Evolutionary conservation across 1,140 invertebrate genomes (phyloP).

Genomic region (Microplitis mediator): DNA sequence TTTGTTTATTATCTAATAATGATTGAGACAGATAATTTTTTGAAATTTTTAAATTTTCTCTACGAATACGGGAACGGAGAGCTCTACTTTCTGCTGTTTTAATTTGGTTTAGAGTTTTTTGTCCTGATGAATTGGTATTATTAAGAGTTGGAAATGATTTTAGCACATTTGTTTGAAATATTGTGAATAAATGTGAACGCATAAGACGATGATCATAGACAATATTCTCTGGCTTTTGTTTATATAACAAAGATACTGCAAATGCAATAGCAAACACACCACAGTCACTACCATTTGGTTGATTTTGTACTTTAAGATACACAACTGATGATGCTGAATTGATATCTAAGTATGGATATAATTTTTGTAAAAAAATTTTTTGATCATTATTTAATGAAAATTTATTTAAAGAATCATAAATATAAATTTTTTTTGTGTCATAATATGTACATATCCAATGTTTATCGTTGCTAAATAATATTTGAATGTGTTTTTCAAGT

Average conservation of each 20-base stretch:
- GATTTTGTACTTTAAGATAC: constrained; percentile 16
- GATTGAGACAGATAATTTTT: no score
- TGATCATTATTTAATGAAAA: not conserved
- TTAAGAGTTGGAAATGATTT: not conserved
- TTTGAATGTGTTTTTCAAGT: constrained; percentile 2
- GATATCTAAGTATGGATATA: constrained; percentile 10
- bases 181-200: not conserved
- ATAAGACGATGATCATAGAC: not conserved
- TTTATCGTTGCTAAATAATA: not conserved
- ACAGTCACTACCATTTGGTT: constrained; percentile 16
- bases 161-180: not conserved
- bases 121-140: no score
- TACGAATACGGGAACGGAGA: no score
- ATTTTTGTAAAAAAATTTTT: not conserved
- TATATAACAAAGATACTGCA: constrained; percentile 11
- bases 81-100: no score
- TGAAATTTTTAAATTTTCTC: no score
- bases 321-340: not conserved
- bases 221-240: not conserved
- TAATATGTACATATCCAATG: constrained; percentile 23
- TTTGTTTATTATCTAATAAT: no score
- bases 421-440: constrained; percentile 2
- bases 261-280: constrained; percentile 21
- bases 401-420: constrained; percentile 17
- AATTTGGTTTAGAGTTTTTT: no score